These are phyloP conservation scores for Himalopsyche tibetana DNA, from an alignment of 2,888 invertebrate species.

Conservation along the genomic window DNA sequence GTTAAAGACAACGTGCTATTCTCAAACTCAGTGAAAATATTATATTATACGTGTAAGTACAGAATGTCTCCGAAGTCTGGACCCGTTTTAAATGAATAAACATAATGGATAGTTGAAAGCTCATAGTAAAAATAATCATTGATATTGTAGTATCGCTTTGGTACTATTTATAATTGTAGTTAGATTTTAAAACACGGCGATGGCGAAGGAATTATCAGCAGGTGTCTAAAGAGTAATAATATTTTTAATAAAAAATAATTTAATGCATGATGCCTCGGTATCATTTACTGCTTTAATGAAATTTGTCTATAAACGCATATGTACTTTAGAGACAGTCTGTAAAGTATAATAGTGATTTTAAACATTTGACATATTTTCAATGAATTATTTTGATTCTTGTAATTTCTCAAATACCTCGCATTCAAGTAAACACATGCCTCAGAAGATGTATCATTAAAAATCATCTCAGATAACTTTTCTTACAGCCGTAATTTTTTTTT, in stretches of 20 bases:
- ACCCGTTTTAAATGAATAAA: neutral
- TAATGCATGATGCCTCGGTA: too few species aligned
- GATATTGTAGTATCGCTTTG: too few species aligned
- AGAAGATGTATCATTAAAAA: neutral
- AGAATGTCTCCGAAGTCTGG: constrained; percentile 8
- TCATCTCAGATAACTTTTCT: neutral
- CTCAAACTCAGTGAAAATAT: neutral
- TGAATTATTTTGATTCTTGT: neutral
- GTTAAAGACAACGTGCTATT: neutral
- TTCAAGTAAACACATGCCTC: constrained; percentile 12
- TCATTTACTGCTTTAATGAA: too few species aligned
- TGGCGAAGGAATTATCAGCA: too few species aligned
- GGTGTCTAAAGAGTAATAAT: too few species aligned
- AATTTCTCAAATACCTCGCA: neutral
- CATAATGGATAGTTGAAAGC: too few species aligned
- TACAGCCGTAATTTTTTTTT: neutral
- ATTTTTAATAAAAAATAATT: too few species aligned
- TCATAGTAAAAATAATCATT: too few species aligned
- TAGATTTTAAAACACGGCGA: too few species aligned
- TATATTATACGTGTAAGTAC: neutral
- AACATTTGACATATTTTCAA: neutral
- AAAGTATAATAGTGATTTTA: neutral
- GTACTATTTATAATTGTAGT: too few species aligned
- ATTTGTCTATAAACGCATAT: neutral
- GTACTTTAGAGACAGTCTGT: constrained; percentile 36